Percentiles rank a stretch among this genome's conserved stretches.
phyloP scores from a whole-genome alignment of 2,113 vertebrate genomes.

The Microcebus lehilahytsara region DNA sequence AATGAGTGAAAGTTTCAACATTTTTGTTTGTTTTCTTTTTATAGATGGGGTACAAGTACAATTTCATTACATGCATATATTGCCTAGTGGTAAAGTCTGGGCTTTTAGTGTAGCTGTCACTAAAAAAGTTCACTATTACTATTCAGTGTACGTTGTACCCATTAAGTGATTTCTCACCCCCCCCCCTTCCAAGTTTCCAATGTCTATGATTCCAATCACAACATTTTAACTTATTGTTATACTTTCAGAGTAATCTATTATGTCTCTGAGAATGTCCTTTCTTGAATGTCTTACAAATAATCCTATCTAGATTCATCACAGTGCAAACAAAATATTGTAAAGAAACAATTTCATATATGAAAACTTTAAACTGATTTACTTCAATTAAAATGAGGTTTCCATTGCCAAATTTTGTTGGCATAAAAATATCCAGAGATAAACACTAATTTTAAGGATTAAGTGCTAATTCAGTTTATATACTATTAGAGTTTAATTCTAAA shows the following conservation, averaged over 20 bases:
- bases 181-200: no score
- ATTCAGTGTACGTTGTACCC: no score
- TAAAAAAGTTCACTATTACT: no score
- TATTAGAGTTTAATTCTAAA: slow-evolving; percentile 33
- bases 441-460: background rate
- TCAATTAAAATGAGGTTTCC: slow-evolving; percentile 24
- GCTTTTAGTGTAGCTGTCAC: no score
- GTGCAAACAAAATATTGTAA: slow-evolving; percentile 4
- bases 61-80: no score
- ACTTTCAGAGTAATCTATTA: slow-evolving; percentile 11
- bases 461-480: slow-evolving; percentile 23
- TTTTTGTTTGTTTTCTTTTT: background rate
- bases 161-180: no score
- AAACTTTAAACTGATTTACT: slow-evolving; percentile 27
- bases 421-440: background rate
- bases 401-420: background rate
- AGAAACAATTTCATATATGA: background rate
- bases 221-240: slow-evolving; percentile 7
- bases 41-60: no score
- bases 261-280: background rate
- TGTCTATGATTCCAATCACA: background rate
- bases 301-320: background rate
- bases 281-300: slow-evolving; percentile 15
- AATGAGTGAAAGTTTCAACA: slow-evolving; percentile 27
- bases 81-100: no score